Evolutionary conservation across 2,797 vertebrate genomes (phyloP).

Genomic region (Coracias cyanogaster): DNA sequence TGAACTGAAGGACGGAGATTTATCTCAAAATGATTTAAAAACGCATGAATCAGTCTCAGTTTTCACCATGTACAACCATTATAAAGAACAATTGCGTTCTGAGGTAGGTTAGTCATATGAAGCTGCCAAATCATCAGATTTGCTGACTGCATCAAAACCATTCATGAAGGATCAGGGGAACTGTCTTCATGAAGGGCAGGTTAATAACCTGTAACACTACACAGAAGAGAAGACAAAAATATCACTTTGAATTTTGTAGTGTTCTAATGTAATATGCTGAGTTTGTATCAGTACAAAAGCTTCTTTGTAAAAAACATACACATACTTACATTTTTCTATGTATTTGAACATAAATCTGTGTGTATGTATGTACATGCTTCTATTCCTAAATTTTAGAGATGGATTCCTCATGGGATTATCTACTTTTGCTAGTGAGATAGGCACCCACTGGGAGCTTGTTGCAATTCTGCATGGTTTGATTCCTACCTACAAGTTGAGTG

Average conservation of each 20-base stretch:
- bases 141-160: constrained; percentile 32
- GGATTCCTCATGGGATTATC: background rate
- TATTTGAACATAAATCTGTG: background rate
- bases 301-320: background rate
- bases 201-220: constrained; percentile 60
- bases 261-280: background rate
- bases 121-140: constrained; percentile 30
- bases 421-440: background rate
- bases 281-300: background rate
- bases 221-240: constrained; percentile 53
- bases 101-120: constrained; percentile 18
- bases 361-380: background rate
- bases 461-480: background rate
- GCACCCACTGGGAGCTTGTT: background rate
- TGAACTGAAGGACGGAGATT: background rate
- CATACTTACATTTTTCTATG: background rate
- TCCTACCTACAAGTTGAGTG: background rate
- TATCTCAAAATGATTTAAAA: background rate
- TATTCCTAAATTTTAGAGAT: background rate
- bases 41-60: background rate
- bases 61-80: background rate
- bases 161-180: constrained; percentile 47
- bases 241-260: constrained; percentile 23
- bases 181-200: constrained; percentile 8
- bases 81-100: constrained; percentile 21